These are phyloP conservation scores for Bubalus kerabau DNA, from an alignment of 2,113 vertebrate species.

Conservation along the genomic window DNA sequence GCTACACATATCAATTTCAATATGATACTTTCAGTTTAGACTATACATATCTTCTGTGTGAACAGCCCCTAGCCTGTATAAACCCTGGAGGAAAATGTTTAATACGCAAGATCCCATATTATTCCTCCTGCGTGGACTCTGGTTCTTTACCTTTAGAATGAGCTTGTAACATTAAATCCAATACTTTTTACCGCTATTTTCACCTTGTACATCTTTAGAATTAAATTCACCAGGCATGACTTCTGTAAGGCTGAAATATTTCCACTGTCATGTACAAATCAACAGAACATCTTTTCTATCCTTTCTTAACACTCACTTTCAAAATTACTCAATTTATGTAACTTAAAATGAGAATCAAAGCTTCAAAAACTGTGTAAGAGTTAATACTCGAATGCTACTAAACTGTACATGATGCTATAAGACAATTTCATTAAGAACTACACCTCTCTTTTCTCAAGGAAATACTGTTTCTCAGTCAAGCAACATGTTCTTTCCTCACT, in stretches of 20 bases:
- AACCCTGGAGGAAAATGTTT: neutral
- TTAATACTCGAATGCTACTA: constrained; percentile 15
- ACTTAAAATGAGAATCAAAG: constrained; percentile 29
- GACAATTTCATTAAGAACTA: neutral
- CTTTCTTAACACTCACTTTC: neutral
- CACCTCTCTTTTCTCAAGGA: neutral
- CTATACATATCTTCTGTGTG: neutral
- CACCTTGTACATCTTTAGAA: neutral
- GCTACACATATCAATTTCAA: neutral
- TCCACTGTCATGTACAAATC: neutral
- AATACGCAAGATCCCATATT: neutral
- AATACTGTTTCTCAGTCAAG: neutral
- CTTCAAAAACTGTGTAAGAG: constrained; percentile 5
- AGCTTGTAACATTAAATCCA: constrained; percentile 6
- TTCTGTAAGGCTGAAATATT: neutral
- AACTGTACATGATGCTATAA: neutral
- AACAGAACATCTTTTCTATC: constrained; percentile 24
- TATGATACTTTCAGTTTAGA: neutral
- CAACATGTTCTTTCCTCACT: neutral
- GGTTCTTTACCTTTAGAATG: constrained; percentile 10
- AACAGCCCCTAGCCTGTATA: neutral
- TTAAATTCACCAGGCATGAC: neutral
- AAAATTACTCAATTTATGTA: constrained; percentile 18
- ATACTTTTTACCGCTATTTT: neutral
- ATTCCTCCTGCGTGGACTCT: neutral